phyloP scores from a whole-genome alignment of 2,113 vertebrate species.

The Trochalopteron elliotii region DNA sequence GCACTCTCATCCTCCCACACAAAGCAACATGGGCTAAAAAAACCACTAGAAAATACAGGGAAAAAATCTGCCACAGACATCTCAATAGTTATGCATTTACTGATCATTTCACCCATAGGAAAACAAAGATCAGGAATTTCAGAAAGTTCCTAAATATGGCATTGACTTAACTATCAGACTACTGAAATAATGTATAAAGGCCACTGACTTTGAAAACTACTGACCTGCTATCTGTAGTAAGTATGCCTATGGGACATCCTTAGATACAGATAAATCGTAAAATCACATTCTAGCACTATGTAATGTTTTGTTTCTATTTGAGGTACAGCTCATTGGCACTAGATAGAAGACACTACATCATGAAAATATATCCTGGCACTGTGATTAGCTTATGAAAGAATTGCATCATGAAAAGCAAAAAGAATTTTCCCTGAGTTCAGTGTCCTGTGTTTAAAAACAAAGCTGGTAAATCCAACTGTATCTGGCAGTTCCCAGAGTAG shows the following conservation, averaged over 20 bases:
- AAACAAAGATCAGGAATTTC: neutral
- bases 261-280: neutral
- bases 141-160: neutral
- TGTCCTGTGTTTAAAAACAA: neutral
- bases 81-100: neutral
- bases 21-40: neutral
- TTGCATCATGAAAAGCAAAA: neutral
- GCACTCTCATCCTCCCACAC: neutral
- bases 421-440: neutral
- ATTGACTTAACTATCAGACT: neutral
- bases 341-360: neutral
- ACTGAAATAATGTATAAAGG: neutral
- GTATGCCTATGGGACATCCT: neutral
- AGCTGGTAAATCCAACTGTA: neutral
- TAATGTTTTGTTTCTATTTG: neutral
- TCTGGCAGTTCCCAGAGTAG: neutral
- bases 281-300: neutral
- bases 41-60: neutral
- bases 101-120: neutral
- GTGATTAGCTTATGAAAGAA: neutral
- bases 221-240: neutral
- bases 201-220: neutral
- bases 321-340: neutral
- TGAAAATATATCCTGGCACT: neutral
- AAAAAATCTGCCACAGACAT: neutral